These are phyloP conservation scores for Dolichopus griseipennis DNA, from an alignment of 2,888 invertebrate genomes.

Conservation along the genomic window DNA sequence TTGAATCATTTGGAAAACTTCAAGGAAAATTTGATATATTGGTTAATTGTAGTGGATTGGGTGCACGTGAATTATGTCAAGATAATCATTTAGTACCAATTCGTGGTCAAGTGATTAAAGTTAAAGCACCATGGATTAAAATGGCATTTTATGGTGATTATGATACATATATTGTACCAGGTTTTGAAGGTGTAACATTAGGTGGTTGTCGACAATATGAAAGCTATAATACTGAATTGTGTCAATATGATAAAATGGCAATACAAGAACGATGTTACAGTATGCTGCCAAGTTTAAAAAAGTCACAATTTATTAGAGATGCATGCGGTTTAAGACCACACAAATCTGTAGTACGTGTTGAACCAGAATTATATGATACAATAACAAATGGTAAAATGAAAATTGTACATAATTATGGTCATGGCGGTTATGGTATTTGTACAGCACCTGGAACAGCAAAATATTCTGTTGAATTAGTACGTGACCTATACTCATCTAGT, in stretches of 20 bases:
- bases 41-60: constrained; percentile 79
- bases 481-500: constrained; percentile 46
- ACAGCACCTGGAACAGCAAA: constrained; percentile 80
- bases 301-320: constrained; percentile 52
- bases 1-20: constrained; percentile 55
- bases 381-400: constrained; percentile 45
- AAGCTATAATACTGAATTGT: constrained; percentile 58
- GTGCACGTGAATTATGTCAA: constrained; percentile 65
- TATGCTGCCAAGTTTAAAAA: constrained; percentile 61
- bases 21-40: constrained; percentile 56
- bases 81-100: constrained; percentile 70
- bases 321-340: constrained; percentile 79
- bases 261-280: constrained; percentile 71
- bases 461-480: constrained; percentile 61
- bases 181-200: constrained; percentile 61
- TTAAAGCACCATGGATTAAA: constrained; percentile 81
- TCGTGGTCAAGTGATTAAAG: constrained; percentile 75
- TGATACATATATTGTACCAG: constrained; percentile 80
- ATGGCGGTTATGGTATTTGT: constrained; percentile 88
- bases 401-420: constrained; percentile 90
- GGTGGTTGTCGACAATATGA: constrained; percentile 82
- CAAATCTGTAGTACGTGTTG: constrained; percentile 63
- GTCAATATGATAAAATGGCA: constrained; percentile 61
- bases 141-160: constrained; percentile 78
- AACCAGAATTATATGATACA: constrained; percentile 48